These are phyloP conservation scores for Emydura subglobosa DNA, from an alignment of 2,113 vertebrate genomes.

Conservation along the genomic window DNA sequence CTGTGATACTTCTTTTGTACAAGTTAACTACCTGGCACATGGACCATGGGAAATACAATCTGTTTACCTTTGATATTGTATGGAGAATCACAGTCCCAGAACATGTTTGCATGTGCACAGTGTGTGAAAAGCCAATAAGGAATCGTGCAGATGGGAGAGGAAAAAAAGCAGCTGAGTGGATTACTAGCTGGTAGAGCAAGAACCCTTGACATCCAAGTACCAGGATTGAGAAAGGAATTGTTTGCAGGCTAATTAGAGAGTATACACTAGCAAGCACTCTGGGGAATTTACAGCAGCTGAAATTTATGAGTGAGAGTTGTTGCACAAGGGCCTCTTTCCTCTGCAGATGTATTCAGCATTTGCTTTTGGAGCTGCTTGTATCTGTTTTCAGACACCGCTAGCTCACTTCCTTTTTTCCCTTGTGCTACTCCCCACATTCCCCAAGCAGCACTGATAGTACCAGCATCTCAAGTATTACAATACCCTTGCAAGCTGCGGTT, in stretches of 20 bases:
- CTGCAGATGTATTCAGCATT: not conserved
- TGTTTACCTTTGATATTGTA: not conserved
- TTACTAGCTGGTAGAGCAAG: not conserved
- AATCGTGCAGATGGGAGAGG: not conserved
- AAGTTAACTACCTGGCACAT: not conserved
- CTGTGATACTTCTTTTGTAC: too few species aligned
- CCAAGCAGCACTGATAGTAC: not conserved
- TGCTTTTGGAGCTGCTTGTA: not conserved
- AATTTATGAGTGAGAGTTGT: not conserved
- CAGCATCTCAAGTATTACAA: not conserved
- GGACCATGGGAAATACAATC: not conserved
- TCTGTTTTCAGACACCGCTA: not conserved
- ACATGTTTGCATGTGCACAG: not conserved
- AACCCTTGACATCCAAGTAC: not conserved
- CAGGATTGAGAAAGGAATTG: not conserved
- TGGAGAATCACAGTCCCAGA: not conserved
- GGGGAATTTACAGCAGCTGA: not conserved
- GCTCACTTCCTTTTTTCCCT: not conserved
- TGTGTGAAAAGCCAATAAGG: not conserved
- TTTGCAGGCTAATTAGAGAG: not conserved
- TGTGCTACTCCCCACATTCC: not conserved
- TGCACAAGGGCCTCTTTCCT: not conserved
- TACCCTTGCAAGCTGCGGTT: not conserved
- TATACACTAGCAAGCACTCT: not conserved
- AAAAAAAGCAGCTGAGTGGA: not conserved